Evolutionary conservation across 2,113 vertebrate genomes (phyloP).

Genomic region (Perca schrenkii): DNA sequence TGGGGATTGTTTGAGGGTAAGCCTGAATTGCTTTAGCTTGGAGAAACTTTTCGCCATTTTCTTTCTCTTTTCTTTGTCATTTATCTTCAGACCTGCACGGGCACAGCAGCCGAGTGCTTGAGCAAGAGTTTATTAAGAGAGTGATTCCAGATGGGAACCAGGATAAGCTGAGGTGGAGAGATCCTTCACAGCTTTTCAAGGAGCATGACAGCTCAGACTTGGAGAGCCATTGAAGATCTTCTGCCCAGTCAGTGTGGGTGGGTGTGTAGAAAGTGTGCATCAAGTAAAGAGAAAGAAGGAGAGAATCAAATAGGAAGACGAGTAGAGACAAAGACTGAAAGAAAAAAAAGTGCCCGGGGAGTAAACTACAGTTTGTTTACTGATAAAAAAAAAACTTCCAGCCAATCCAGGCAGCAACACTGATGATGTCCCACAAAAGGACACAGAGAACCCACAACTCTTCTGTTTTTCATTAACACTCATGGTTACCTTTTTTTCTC

Average conservation of each 20-base stretch:
- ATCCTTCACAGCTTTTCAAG: slow-evolving; percentile 49
- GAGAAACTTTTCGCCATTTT: background rate
- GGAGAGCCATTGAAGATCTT: background rate
- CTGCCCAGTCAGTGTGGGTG: slow-evolving; percentile 19
- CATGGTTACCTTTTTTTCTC: slow-evolving; percentile 50
- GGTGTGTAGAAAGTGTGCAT: slow-evolving; percentile 8
- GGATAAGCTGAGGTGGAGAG: slow-evolving; percentile 44
- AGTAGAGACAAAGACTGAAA: slow-evolving; percentile 4
- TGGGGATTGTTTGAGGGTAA: background rate
- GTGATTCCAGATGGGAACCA: slow-evolving; percentile 64
- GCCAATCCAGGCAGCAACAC: slow-evolving; percentile 23
- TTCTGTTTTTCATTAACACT: slow-evolving; percentile 70
- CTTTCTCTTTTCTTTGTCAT: background rate
- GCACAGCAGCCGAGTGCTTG: slow-evolving; percentile 42
- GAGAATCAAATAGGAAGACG: background rate
- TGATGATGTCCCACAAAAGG: slow-evolving; percentile 38
- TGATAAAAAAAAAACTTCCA: slow-evolving; percentile 43
- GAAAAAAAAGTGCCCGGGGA: background rate
- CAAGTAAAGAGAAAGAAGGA: background rate
- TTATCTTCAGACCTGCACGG: slow-evolving; percentile 30
- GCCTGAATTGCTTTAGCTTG: background rate
- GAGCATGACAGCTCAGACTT: slow-evolving; percentile 30
- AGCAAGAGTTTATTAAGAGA: slow-evolving; percentile 33
- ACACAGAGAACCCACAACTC: slow-evolving; percentile 37
- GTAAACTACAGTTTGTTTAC: slow-evolving; percentile 37